Evolutionary conservation across 2,113 vertebrate species (phyloP).

Genomic region (Solea solea): DNA sequence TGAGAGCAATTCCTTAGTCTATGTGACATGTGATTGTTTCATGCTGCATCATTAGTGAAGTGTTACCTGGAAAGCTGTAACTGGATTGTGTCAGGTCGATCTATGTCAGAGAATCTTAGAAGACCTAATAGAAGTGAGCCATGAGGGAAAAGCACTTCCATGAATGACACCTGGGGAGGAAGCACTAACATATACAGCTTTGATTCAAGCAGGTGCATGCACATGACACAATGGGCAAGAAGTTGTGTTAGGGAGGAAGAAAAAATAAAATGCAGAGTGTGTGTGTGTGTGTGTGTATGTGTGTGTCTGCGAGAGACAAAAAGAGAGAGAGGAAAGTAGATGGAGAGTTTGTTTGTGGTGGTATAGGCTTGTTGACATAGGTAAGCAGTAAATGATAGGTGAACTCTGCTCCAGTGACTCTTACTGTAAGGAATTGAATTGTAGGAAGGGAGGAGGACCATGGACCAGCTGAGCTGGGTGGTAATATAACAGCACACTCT

Average conservation of each 20-base stretch:
- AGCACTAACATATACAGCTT: conserved; percentile 30
- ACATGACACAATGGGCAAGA: conserved; percentile 7
- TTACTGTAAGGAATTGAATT: conserved; percentile 32
- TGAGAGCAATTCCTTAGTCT: conserved; percentile 23
- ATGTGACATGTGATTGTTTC: conserved; percentile 35
- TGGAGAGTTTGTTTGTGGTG: conserved; percentile 14
- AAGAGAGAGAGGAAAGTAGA: background rate
- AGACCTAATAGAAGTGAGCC: conserved; percentile 29
- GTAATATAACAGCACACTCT: conserved; percentile 2
- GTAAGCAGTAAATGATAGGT: conserved; percentile 45
- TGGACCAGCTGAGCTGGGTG: conserved; percentile 13
- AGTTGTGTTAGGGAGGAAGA: conserved; percentile 8
- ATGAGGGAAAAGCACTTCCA: conserved; percentile 22
- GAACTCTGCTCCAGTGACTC: conserved; percentile 42
- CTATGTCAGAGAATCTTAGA: conserved; percentile 23
- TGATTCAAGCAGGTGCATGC: conserved; percentile 28
- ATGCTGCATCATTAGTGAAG: conserved; percentile 31
- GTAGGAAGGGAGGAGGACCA: background rate
- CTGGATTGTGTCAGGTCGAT: conserved; percentile 24
- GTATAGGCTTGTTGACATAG: conserved; percentile 48
- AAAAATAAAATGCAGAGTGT: background rate
- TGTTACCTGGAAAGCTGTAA: conserved; percentile 31
- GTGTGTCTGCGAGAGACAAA: no score
- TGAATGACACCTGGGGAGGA: conserved; percentile 11
- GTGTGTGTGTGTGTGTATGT: conserved; percentile 1